Evolutionary conservation across 2,113 vertebrate genomes (phyloP).

Genomic region (Vulpes vulpes): DNA sequence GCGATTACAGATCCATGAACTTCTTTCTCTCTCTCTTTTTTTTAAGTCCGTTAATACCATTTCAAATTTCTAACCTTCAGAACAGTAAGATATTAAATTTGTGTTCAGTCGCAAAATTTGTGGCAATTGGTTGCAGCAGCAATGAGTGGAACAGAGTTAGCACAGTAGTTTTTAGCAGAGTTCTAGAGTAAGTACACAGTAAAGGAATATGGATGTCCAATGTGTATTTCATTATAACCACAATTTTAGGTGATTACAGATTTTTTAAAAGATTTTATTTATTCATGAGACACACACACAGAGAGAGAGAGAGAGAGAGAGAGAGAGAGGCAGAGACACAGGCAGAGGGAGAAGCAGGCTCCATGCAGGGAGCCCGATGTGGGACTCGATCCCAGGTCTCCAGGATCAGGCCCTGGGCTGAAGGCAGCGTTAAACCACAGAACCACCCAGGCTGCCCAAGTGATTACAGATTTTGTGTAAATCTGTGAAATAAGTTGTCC

Average conservation of each 20-base stretch:
- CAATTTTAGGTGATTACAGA: neutral
- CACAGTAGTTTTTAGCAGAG: neutral
- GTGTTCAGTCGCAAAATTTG: neutral
- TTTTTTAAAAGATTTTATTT: neutral
- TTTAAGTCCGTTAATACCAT: neutral
- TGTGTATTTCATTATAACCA: neutral
- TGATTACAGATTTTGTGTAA: neutral
- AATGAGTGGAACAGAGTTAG: neutral
- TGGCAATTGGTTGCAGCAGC: neutral
- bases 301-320: too few relatives aligned
- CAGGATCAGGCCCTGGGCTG: too few relatives aligned
- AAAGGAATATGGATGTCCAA: neutral
- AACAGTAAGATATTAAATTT: neutral
- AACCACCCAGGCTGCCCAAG: too few relatives aligned
- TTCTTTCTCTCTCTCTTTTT: neutral
- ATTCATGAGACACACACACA: too few relatives aligned
- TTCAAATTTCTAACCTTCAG: neutral
- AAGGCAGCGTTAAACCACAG: too few relatives aligned
- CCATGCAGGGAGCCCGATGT: rapidly evolving
- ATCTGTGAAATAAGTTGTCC: neutral
- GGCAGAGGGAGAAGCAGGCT: too few relatives aligned
- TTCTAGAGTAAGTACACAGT: neutral
- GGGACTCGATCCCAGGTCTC: too few relatives aligned
- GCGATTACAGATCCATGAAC: neutral
- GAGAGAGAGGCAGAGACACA: too few relatives aligned